Evolutionary conservation across 1,140 invertebrate genomes (phyloP), one percentile per base, ranked within the genome.

Genomic region (Aleiodes sp.): DNA sequence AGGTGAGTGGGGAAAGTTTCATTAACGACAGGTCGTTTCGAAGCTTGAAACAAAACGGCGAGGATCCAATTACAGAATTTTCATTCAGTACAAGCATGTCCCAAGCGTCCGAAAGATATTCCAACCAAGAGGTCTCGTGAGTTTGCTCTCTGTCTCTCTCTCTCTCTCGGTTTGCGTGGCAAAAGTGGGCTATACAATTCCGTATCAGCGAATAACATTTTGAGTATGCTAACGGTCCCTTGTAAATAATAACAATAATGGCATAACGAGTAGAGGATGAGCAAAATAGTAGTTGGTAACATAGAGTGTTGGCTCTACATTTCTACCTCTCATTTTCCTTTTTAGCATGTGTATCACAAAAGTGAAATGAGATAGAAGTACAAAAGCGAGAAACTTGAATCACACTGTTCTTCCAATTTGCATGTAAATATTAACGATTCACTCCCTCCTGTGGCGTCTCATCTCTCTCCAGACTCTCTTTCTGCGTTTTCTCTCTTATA

Each of bases 1-100:
- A 10, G 31, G 31, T 35, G 31, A 10, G 31, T 35, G 4, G 46
- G 19, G 46, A 52, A 21, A 52, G 46, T 52, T 52, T 52, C 46
- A 52, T 52, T 52, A 52, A 52, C 16, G 46, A 8, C 46, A 21
- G 26, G 46, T 52, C 46, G 46, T 52, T 52, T 52, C 26, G 46
- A 8, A 52, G 46, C 7, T 31, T 29, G 26, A 28, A 29, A 59
- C 56, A 59, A 33, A n/a, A n/a, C 28, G 28, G n/a, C 28, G 28
- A 59, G n/a, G 28, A 29, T 59, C 56, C 56, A 59, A 59, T 59
- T 59, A 59, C 56, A 59, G 56, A 59, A 59, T 59, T 59, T 59
- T 59, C 56, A 59, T 59, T n/a, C 56, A 26, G 56, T 33, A n/a
- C 31, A 33, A 33, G 56, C 56, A 59, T 26, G 56, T 59, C n/a